Base-by-base conservation (phyloP, 2,888 invertebrate genomes). In the Diloba caeruleocephala region DNA sequence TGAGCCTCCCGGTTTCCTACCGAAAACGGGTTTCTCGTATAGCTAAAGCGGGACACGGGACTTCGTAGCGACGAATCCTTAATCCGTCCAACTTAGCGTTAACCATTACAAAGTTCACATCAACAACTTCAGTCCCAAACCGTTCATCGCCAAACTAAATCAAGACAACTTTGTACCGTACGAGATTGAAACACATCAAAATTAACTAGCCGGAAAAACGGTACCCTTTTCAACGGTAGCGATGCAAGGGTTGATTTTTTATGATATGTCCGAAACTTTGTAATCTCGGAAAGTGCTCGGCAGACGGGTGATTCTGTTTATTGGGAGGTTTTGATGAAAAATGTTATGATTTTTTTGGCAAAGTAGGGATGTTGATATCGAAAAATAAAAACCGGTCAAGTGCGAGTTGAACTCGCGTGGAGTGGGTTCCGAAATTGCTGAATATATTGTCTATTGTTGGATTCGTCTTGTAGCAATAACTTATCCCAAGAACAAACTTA, bases 211-310 rank as follows among this genome's bases (percentile, higher is more conserved):
- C 57, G 53, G 69, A 70, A 70, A 58, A 59, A 51, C 13, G 13
- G 6, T 55, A 71, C 59, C 72, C 68, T 52, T 63, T 59, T 21
- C 8, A 9, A 43, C 28, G 37, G 12, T 9, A 29, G 45, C 26
- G 38, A 8, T 0, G 52, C 26, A 66, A 62, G 66, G 61, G 61
- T 59, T 43, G 50, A 0, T 64, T 17, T 28, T 70, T 71, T 71
- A 59, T 68, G 69, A 36, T 46, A 41, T 52, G 54, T 57, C 54
- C 72, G 36, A 63, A 71, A 12, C 57, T 68, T 45, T 43, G 52
- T 43, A 71, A 70, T 70, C 54, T 59, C 25, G 19, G 38, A 59
- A 71, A 70, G 70, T 70, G 70, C 70, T 69, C 32, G 10, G 28
- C 43, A 39, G 32, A 62, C 53, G 17, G 19, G 26, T 38, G 25